A percentile compares a stretch with the other conserved stretches of the same genome.
phyloP scores from a whole-genome alignment of 53 echinoderm and acorn worm species.

The Holothuria scabra region DNA sequence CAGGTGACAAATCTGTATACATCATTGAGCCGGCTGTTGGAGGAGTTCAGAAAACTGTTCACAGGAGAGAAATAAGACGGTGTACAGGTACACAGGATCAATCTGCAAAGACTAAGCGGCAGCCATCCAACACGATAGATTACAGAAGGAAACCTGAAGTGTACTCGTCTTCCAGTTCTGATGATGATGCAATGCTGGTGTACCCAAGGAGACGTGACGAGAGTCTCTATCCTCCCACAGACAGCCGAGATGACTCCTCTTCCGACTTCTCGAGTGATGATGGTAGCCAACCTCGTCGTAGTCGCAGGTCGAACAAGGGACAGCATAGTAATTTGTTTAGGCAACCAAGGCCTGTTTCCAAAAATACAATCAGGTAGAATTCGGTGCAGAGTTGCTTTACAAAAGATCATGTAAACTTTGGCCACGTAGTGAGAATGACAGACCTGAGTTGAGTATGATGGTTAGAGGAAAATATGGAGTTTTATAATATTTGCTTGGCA shows the following conservation, averaged over 20 bases:
- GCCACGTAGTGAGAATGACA: no score
- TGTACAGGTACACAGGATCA: neutral
- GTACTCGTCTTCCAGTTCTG: no score
- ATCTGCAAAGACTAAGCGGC: neutral
- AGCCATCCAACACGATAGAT: no score
- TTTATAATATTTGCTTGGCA: no score
- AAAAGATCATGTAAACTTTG: no score
- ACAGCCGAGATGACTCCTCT: neutral
- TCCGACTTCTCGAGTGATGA: neutral
- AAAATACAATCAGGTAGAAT: no score
- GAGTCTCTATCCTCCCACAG: neutral
- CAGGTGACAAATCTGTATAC: constrained; percentile 3
- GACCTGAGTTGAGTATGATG: no score
- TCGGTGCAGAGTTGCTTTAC: no score
- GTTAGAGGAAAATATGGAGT: no score
- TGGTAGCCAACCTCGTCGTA: neutral
- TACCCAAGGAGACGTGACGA: neutral
- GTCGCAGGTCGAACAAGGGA: neutral
- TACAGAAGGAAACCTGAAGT: no score
- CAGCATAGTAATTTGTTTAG: neutral
- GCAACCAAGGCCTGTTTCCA: neutral
- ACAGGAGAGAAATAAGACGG: neutral
- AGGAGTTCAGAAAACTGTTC: constrained; percentile 4
- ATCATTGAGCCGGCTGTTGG: neutral
- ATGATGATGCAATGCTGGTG: no score